Evolutionary conservation across 92 coral and sea anemone species (phyloP).

Genomic region (Porites cylindrica): DNA sequence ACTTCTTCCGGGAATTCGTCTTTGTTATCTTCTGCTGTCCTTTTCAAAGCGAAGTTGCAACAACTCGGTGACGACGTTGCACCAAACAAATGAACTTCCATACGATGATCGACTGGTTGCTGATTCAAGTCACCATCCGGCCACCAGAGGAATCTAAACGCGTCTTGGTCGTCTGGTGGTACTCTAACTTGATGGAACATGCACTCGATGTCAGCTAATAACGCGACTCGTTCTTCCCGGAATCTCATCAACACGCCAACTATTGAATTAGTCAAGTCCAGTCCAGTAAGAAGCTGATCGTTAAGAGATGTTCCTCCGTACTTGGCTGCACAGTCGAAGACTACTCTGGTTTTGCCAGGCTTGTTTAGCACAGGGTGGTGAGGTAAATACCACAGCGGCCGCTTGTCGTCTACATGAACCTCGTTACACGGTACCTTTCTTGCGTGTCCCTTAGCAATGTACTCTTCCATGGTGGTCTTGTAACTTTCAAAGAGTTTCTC

Average conservation of each 20-base stretch:
- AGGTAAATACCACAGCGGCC: conserved; percentile 50
- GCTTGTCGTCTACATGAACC: not conserved
- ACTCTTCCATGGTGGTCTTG: conserved; percentile 33
- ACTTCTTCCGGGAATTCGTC: not conserved
- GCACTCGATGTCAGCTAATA: not conserved
- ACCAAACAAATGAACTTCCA: conserved; percentile 14
- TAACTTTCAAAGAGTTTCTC: conserved; percentile 31
- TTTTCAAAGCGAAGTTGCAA: not conserved
- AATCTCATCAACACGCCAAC: conserved; percentile 1
- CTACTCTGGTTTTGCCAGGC: no score
- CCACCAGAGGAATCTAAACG: not conserved
- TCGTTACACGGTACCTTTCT: conserved; percentile 29
- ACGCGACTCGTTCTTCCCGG: not conserved
- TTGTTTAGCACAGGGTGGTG: no score
- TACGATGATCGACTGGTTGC: not conserved
- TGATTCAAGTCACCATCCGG: not conserved
- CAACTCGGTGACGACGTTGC: not conserved
- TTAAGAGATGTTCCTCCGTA: no score
- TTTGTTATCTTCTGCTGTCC: not conserved
- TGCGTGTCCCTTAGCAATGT: conserved; percentile 47
- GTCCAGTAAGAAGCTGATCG: no score
- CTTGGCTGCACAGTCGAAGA: no score
- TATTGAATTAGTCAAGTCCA: not conserved
- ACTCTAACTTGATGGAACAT: not conserved
- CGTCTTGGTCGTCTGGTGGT: no score